Conservation (phyloP, 2,888 invertebrate species). For the Sepiola atlantica region DNA sequence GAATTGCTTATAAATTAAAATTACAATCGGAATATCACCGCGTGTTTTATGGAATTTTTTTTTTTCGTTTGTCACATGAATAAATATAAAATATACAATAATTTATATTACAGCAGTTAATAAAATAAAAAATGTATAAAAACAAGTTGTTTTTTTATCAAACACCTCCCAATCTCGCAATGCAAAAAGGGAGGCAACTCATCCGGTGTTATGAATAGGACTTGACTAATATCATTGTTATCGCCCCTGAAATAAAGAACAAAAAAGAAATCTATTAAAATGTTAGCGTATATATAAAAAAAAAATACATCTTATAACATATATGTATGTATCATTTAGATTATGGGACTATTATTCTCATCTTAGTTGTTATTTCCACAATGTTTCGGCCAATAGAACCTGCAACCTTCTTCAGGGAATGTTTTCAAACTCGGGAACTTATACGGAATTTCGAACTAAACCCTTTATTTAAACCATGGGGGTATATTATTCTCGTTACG, state of each 20-base stretch:
- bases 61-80: not conserved
- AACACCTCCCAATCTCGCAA: not conserved
- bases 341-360: too few species aligned
- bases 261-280: not conserved
- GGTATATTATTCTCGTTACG: too few species aligned
- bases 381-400: too few species aligned
- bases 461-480: too few species aligned
- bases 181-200: not conserved
- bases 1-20: not conserved
- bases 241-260: not conserved
- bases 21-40: not conserved
- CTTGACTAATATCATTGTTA: not conserved
- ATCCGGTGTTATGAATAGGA: not conserved
- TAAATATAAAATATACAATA: conserved; percentile 32
- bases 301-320: too few species aligned
- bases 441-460: too few species aligned
- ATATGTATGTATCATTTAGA: too few species aligned
- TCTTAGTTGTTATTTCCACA: too few species aligned
- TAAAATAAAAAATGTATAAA: not conserved
- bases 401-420: too few species aligned
- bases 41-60: not conserved
- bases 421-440: too few species aligned
- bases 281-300: not conserved
- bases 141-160: not conserved
- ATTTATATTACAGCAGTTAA: not conserved